phyloP scores from a whole-genome alignment of 1,140 invertebrate genomes.

The Drosophila murphyi region DNA sequence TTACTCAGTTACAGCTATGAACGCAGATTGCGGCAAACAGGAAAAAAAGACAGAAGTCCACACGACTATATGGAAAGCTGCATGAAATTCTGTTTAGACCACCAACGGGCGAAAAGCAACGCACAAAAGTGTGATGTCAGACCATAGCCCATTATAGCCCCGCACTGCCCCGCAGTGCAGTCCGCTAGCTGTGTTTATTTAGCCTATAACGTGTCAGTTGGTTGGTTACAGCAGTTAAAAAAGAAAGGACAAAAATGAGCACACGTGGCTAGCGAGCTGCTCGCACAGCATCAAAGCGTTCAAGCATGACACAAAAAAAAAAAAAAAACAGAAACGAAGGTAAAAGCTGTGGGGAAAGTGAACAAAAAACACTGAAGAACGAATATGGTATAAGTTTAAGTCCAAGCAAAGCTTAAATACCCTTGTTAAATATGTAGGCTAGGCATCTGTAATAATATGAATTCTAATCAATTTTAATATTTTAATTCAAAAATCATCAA shows the following conservation, averaged over 20 bases:
- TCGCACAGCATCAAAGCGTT: conserved; percentile 52
- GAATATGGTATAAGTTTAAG: background rate
- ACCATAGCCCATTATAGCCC: conserved; percentile 14
- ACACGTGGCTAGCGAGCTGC: conserved; percentile 35
- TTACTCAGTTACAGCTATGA: conserved; percentile 12
- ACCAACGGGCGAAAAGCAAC: conserved; percentile 59
- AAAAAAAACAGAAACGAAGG: background rate
- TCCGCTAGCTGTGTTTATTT: conserved; percentile 74
- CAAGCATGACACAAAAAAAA: conserved; percentile 6
- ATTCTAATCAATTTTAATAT: no score
- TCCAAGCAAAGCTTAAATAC: background rate
- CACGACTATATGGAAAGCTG: conserved; percentile 29
- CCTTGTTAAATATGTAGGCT: background rate
- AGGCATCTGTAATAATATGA: no score
- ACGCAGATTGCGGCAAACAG: conserved; percentile 1
- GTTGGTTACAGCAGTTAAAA: conserved; percentile 61
- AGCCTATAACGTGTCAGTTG: conserved; percentile 80
- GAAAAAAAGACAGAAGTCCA: conserved; percentile 1
- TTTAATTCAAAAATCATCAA: no score
- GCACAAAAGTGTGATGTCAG: conserved; percentile 77
- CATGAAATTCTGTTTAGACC: conserved; percentile 55
- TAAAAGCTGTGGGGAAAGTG: conserved; percentile 22
- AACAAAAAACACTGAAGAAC: conserved; percentile 2
- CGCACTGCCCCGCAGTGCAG: background rate
- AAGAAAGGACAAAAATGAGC: conserved; percentile 46